Percentiles rank a stretch among this genome's conserved stretches.
phyloP scores from a whole-genome alignment of 2,113 vertebrate species.

The Colossoma macropomum region DNA sequence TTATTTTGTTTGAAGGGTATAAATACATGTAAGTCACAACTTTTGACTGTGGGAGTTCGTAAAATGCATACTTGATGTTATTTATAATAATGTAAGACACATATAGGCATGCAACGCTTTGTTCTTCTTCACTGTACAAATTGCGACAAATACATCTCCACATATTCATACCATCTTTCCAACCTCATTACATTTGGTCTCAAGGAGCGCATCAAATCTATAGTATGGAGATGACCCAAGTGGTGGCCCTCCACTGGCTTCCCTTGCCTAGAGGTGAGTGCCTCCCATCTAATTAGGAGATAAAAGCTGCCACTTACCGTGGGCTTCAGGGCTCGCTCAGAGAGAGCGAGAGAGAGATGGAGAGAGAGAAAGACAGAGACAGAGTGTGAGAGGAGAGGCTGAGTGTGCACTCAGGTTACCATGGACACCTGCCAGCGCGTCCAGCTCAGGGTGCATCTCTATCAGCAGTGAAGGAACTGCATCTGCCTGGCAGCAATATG shows the following conservation, averaged over 20 bases:
- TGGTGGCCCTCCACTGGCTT: slow-evolving; percentile 69
- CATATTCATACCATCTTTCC: background rate
- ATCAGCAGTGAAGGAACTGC: slow-evolving; percentile 50
- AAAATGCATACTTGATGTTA: background rate
- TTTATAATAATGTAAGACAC: background rate
- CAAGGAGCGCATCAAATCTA: slow-evolving; percentile 9
- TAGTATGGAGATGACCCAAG: slow-evolving; percentile 58
- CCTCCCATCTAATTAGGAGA: slow-evolving; percentile 83
- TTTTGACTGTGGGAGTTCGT: too few species aligned
- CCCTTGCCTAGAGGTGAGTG: slow-evolving; percentile 74
- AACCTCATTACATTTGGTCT: slow-evolving; percentile 13
- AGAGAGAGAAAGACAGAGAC: slow-evolving; percentile 38
- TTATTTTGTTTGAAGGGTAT: too few species aligned
- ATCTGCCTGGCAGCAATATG: slow-evolving; percentile 18
- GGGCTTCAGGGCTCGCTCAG: slow-evolving; percentile 67
- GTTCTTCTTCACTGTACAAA: background rate
- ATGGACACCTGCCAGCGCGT: slow-evolving; percentile 89
- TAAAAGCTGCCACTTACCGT: slow-evolving; percentile 84
- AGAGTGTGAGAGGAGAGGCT: slow-evolving; percentile 71
- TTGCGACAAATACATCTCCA: background rate
- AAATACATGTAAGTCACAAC: too few species aligned
- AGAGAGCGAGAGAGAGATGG: slow-evolving; percentile 28
- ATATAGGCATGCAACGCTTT: background rate
- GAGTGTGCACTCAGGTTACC: slow-evolving; percentile 88
- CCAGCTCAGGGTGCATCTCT: slow-evolving; percentile 78